Percentiles rank a stretch among this genome's conserved stretches.
Conservation (phyloP, 2,113 vertebrate species). For the Plestiodon gilberti region DNA sequence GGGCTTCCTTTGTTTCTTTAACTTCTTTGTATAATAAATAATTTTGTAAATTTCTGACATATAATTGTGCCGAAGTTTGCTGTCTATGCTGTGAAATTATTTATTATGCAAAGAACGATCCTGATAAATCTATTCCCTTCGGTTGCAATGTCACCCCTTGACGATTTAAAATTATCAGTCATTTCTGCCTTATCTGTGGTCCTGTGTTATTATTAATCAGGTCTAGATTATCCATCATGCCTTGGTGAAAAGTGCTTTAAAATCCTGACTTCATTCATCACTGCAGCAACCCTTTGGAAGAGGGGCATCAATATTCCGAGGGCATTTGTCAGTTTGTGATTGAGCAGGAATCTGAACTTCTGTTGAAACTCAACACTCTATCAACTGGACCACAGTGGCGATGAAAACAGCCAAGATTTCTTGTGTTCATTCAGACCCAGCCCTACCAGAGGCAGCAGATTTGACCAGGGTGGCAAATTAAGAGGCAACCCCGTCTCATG, state of each 20-base stretch:
- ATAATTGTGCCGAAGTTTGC: background rate
- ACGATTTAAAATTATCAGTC: background rate
- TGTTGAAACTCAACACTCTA: background rate
- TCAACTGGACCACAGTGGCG: background rate
- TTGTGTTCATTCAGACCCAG: background rate
- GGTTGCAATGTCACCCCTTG: background rate
- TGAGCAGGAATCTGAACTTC: background rate
- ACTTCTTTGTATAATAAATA: background rate
- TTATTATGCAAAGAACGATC: background rate
- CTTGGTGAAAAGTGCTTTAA: constrained; percentile 11
- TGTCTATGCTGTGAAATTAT: background rate
- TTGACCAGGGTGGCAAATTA: background rate
- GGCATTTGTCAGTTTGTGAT: background rate
- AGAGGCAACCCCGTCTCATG: background rate
- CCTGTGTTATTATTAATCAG: constrained; percentile 8
- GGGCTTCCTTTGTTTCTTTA: background rate
- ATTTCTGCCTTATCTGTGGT: constrained; percentile 1
- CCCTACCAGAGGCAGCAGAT: background rate
- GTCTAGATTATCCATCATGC: constrained; percentile 2
- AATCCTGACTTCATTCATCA: constrained; percentile 7
- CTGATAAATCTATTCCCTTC: background rate
- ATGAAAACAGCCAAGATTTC: background rate
- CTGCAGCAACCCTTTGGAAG: background rate
- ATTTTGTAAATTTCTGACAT: background rate
- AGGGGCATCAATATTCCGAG: constrained; percentile 1